phyloP scores from a whole-genome alignment of 2,113 vertebrate species.

The Microtus oregoni region DNA sequence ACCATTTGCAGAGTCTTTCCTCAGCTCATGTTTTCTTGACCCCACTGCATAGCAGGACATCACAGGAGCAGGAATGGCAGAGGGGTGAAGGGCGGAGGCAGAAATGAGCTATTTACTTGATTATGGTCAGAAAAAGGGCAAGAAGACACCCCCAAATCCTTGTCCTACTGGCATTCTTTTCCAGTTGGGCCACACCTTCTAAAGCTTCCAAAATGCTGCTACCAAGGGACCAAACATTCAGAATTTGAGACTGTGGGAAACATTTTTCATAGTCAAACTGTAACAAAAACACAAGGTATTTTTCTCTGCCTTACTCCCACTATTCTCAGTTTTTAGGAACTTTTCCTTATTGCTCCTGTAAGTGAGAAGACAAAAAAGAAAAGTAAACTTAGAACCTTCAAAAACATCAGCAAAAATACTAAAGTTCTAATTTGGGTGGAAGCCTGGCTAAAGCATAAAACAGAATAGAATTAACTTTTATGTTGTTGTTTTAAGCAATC shows the following conservation, averaged over 20 bases:
- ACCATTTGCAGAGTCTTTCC: neutral
- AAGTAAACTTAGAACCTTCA: neutral
- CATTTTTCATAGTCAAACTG: neutral
- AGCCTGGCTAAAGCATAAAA: neutral
- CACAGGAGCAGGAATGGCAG: neutral
- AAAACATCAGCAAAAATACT: neutral
- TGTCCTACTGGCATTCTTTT: neutral
- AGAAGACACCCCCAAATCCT: neutral
- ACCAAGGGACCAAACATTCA: neutral
- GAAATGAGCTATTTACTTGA: neutral
- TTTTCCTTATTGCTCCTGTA: neutral
- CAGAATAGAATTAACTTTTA: neutral
- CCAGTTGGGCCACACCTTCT: neutral
- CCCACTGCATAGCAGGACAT: neutral
- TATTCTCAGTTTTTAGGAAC: neutral
- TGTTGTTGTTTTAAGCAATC: neutral
- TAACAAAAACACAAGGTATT: neutral
- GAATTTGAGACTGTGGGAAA: neutral
- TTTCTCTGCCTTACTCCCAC: neutral
- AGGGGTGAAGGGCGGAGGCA: neutral
- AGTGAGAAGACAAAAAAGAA: constrained; percentile 10
- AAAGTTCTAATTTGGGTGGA: neutral
- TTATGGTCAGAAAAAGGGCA: neutral
- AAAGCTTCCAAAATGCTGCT: neutral
- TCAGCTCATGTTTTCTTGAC: neutral